phyloP scores from a whole-genome alignment of 2,888 invertebrate species.

The Thyatira batis region DNA sequence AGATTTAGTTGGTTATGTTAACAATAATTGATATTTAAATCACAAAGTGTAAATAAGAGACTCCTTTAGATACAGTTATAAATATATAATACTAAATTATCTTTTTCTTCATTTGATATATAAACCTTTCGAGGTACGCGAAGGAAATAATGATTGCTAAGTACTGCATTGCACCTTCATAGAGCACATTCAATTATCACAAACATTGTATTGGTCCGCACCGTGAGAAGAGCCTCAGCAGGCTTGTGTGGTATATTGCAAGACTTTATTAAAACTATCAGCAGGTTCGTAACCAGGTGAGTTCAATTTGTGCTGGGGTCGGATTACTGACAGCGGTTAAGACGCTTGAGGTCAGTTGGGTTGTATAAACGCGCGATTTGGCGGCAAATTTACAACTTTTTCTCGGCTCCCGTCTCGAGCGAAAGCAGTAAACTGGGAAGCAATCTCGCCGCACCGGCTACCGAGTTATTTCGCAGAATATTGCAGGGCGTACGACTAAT shows the following conservation, averaged over 20 bases:
- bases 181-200: slow-evolving; percentile 5
- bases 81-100: too few species aligned
- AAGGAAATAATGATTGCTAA: too few species aligned
- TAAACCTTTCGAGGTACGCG: too few species aligned
- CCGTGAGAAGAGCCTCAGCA: neutral
- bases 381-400: slow-evolving; percentile 79
- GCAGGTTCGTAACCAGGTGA: slow-evolving; percentile 48
- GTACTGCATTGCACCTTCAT: slow-evolving; percentile 7
- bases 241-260: slow-evolving; percentile 13
- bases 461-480: slow-evolving; percentile 75
- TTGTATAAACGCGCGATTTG: slow-evolving; percentile 76
- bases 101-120: too few species aligned
- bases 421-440: slow-evolving; percentile 73
- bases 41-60: too few species aligned
- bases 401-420: slow-evolving; percentile 61
- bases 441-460: slow-evolving; percentile 66
- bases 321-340: slow-evolving; percentile 58
- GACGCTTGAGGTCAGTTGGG: slow-evolving; percentile 68
- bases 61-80: too few species aligned
- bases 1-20: too few species aligned
- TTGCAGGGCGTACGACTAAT: slow-evolving; percentile 74
- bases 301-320: slow-evolving; percentile 55
- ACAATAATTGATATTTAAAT: too few species aligned
- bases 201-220: neutral
- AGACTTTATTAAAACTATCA: slow-evolving; percentile 48